These are phyloP conservation scores for Oryzias curvinotus DNA, from an alignment of 2,113 vertebrate species.

Conservation along the genomic window DNA sequence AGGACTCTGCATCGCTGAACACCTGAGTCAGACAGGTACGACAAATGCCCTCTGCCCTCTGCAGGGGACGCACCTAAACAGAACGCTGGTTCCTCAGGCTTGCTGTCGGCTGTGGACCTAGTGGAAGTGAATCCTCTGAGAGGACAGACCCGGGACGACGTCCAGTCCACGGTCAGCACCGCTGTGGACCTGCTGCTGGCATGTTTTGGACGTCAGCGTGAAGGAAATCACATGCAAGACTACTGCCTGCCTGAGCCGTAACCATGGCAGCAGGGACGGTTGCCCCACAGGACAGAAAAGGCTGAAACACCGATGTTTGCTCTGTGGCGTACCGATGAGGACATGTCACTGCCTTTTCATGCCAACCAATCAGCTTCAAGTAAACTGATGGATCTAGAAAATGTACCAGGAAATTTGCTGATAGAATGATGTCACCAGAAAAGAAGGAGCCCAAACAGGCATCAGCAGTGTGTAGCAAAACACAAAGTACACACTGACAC, in stretches of 20 bases:
- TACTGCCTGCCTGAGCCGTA: slow-evolving; percentile 48
- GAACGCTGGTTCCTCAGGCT: slow-evolving; percentile 44
- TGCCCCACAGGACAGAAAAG: no score
- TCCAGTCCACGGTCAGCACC: slow-evolving; percentile 58
- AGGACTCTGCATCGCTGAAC: slow-evolving; percentile 75
- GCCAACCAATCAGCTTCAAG: no score
- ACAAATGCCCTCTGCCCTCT: not conserved
- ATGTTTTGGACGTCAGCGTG: slow-evolving; percentile 70
- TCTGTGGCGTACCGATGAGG: no score
- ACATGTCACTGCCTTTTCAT: no score
- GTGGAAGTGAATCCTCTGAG: slow-evolving; percentile 77
- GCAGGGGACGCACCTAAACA: not conserved
- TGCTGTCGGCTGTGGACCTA: slow-evolving; percentile 77
- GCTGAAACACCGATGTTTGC: no score
- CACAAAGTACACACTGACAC: no score
- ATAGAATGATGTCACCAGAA: no score
- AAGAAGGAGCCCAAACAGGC: no score
- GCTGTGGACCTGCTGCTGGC: slow-evolving; percentile 69
- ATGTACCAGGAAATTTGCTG: no score
- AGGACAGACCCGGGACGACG: slow-evolving; percentile 48
- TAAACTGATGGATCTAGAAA: no score
- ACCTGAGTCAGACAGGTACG: slow-evolving; percentile 71
- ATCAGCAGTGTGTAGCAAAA: no score
- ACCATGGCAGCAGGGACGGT: not conserved
- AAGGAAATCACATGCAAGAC: slow-evolving; percentile 60